Percentiles rank a stretch among this genome's conserved stretches.
Conservation (phyloP, 2,888 invertebrate genomes). For the Anodontia alba region DNA sequence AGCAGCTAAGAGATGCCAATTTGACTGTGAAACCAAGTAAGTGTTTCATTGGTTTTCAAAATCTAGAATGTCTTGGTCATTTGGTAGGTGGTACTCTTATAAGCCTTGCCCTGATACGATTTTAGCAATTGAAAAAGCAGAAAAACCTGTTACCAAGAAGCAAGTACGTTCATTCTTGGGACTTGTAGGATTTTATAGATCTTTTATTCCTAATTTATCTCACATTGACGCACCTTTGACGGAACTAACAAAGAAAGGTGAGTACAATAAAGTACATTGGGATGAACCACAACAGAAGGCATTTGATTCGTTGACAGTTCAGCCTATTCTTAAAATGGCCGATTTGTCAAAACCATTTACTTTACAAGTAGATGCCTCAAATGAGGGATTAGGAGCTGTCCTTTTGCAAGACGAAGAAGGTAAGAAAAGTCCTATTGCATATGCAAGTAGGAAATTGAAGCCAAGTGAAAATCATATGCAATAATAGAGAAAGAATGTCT, state of each 20-base stretch:
- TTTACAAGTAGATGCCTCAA: slow-evolving; percentile 66
- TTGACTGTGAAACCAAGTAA: slow-evolving; percentile 54
- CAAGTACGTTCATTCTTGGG: slow-evolving; percentile 21
- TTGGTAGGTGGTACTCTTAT: slow-evolving; percentile 28
- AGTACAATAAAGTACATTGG: slow-evolving; percentile 47
- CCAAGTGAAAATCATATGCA: slow-evolving; percentile 53
- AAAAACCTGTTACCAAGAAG: slow-evolving; percentile 14
- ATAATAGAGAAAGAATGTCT: slow-evolving; percentile 61
- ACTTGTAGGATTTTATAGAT: slow-evolving; percentile 18
- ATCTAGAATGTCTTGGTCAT: slow-evolving; percentile 36
- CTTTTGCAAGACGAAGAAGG: slow-evolving; percentile 57
- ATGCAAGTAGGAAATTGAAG: slow-evolving; percentile 65
- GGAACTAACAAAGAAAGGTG: slow-evolving; percentile 49
- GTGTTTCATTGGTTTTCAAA: slow-evolving; percentile 23
- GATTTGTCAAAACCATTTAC: slow-evolving; percentile 57
- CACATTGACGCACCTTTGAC: slow-evolving; percentile 47
- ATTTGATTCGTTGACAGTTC: slow-evolving; percentile 10
- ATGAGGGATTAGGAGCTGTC: slow-evolving; percentile 65
- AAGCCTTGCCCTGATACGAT: slow-evolving; percentile 24
- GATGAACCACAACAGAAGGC: slow-evolving; percentile 1
- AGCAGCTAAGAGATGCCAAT: slow-evolving; percentile 28
- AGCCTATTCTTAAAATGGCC: slow-evolving; percentile 43
- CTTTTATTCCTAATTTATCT: slow-evolving; percentile 45
- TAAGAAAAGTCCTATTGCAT: slow-evolving; percentile 62
- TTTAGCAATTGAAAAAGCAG: slow-evolving; percentile 14